Evolutionary conservation across 2,888 invertebrate genomes (phyloP).

Genomic region (Hypercompe scribonia): DNA sequence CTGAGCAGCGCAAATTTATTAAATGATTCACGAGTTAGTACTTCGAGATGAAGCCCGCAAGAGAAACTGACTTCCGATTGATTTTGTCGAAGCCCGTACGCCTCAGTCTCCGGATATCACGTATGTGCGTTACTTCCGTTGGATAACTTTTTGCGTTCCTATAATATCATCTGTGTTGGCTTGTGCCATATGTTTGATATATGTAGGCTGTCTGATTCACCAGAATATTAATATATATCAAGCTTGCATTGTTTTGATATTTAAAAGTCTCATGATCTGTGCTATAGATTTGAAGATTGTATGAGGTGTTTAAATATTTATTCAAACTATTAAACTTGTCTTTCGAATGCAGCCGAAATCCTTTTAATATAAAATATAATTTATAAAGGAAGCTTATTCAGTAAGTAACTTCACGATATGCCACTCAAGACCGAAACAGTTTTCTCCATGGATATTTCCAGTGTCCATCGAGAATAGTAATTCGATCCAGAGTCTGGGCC

Average conservation of each 20-base stretch:
- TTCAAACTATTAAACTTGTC: not conserved
- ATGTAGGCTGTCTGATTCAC: constrained; percentile 25
- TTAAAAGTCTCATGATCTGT: not conserved
- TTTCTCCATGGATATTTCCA: too few relatives aligned
- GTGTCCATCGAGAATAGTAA: too few relatives aligned
- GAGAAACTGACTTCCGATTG: constrained; percentile 67
- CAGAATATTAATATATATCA: constrained; percentile 33
- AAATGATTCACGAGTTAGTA: constrained; percentile 38
- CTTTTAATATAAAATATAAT: too few relatives aligned
- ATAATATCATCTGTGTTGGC: constrained; percentile 35
- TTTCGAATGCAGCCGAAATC: too few relatives aligned
- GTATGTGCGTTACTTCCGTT: constrained; percentile 71
- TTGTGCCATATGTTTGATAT: constrained; percentile 36
- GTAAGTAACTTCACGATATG: too few relatives aligned
- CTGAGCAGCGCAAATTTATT: constrained; percentile 29
- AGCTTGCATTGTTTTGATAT: constrained; percentile 11
- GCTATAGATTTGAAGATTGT: not conserved
- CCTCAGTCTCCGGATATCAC: constrained; percentile 70
- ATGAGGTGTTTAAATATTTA: not conserved
- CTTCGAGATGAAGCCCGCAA: constrained; percentile 44
- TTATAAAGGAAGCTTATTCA: too few relatives aligned
- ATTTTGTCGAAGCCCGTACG: constrained; percentile 61
- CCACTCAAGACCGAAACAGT: too few relatives aligned
- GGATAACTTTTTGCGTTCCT: constrained; percentile 59
- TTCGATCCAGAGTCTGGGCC: too few relatives aligned